Evolutionary conservation across 2,888 invertebrate genomes (phyloP).

Genomic region (Globia sparganii): DNA sequence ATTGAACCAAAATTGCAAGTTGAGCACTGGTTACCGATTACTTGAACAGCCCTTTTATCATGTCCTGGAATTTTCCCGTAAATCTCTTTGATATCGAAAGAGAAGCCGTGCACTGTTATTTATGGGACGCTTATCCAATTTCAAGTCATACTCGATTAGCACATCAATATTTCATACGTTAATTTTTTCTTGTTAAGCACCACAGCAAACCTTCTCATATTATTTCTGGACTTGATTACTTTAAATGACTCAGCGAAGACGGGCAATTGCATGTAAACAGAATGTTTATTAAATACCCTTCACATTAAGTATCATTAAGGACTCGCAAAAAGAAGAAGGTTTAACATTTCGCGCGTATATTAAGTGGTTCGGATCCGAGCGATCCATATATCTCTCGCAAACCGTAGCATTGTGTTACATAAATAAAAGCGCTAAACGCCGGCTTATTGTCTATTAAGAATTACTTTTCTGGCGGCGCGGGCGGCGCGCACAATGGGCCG

Average conservation of each 20-base stretch:
- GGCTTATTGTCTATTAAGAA: slow-evolving; percentile 89
- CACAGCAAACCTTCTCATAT: slow-evolving; percentile 37
- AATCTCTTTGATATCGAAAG: slow-evolving; percentile 23
- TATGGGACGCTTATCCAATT: slow-evolving; percentile 27
- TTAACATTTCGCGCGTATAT: slow-evolving; percentile 58
- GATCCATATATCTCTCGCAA: slow-evolving; percentile 82
- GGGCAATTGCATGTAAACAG: slow-evolving; percentile 42
- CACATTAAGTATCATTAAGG: slow-evolving; percentile 60
- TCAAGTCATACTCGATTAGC: slow-evolving; percentile 45
- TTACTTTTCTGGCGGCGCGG: slow-evolving; percentile 86
- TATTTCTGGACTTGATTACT: slow-evolving; percentile 44
- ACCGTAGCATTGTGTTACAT: slow-evolving; percentile 85
- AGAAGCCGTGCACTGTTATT: slow-evolving; percentile 20
- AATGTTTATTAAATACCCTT: slow-evolving; percentile 72
- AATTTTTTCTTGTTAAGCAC: slow-evolving; percentile 49
- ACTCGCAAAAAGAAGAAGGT: slow-evolving; percentile 47
- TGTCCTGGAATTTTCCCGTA: slow-evolving; percentile 11
- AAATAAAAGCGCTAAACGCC: slow-evolving; percentile 89
- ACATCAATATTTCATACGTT: slow-evolving; percentile 48
- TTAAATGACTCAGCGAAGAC: slow-evolving; percentile 55
- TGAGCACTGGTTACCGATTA: slow-evolving; percentile 1
- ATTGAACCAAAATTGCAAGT: not conserved
- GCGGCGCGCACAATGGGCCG: slow-evolving; percentile 85
- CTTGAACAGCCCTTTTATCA: slow-evolving; percentile 9
- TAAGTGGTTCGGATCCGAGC: slow-evolving; percentile 68